A percentile compares a stretch with the other conserved stretches of the same genome.
phyloP scores from a whole-genome alignment of 2,888 invertebrate species.

The Myopa testacea region DNA sequence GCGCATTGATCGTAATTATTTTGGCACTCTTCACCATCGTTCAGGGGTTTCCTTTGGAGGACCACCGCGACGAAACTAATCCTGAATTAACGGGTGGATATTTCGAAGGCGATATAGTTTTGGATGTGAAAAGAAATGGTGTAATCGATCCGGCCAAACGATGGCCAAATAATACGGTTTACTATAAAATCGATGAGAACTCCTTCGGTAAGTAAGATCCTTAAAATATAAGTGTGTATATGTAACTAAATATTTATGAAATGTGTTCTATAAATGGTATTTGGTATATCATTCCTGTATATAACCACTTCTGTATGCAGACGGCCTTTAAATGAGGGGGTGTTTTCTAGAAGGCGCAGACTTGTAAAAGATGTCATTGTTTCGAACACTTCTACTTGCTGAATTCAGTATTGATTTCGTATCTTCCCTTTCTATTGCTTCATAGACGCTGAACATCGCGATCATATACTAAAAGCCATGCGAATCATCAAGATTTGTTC shows the following conservation, averaged over 20 bases:
- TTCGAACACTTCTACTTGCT: background rate
- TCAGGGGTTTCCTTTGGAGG: background rate
- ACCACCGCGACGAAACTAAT: constrained; percentile 64
- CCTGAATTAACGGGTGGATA: constrained; percentile 81
- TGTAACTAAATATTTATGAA: no score
- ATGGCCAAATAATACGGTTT: constrained; percentile 77
- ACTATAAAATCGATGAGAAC: constrained; percentile 72
- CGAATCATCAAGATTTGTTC: constrained; percentile 78
- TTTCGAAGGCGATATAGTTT: constrained; percentile 79
- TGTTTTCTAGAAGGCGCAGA: no score
- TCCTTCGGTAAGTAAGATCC: background rate
- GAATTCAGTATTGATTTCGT: background rate
- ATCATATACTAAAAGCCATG: constrained; percentile 77
- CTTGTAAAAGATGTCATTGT: background rate
- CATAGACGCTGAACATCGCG: constrained; percentile 69
- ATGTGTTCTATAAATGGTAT: no score
- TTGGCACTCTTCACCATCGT: no score
- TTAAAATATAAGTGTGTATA: background rate
- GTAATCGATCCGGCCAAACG: constrained; percentile 70
- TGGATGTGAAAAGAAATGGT: constrained; percentile 73
- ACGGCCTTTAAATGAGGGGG: no score
- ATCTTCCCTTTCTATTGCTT: background rate
- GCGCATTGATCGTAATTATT: no score
- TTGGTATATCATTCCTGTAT: no score
- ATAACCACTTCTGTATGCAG: no score